phyloP scores from a whole-genome alignment of 2,113 vertebrate species.

The Monopterus albus region DNA sequence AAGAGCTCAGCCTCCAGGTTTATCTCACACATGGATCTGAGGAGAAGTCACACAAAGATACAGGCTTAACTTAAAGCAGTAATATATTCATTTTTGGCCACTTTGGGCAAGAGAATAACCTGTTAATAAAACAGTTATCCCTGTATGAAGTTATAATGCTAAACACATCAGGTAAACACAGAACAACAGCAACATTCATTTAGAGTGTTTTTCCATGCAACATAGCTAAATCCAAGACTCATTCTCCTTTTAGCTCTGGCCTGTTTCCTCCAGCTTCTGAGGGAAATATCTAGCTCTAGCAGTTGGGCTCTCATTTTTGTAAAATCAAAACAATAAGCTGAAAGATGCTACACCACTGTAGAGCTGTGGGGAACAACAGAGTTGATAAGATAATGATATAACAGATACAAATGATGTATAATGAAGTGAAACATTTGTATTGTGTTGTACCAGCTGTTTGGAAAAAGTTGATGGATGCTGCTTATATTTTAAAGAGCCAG shows the following conservation, averaged over 20 bases:
- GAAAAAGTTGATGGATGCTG: not conserved
- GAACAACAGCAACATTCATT: not conserved
- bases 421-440: slow-evolving; percentile 25
- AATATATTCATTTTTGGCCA: not conserved
- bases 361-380: no score
- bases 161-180: no score
- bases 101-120: not conserved
- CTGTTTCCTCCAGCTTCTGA: not conserved
- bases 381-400: slow-evolving; percentile 2
- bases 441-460: slow-evolving; percentile 11
- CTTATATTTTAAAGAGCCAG: slow-evolving; percentile 6
- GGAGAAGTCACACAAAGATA: not conserved
- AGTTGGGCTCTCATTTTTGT: no score
- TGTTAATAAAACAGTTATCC: no score
- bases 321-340: no score
- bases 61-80: not conserved
- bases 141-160: not conserved
- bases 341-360: no score
- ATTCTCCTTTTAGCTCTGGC: not conserved
- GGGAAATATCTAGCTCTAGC: not conserved
- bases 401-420: slow-evolving; percentile 6
- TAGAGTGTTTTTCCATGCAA: not conserved
- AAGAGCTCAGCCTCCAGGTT: slow-evolving; percentile 94
- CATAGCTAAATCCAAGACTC: no score
- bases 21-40: slow-evolving; percentile 92